phyloP scores from a whole-genome alignment of 64 coral and sea anemone genomes.

The Dendronephthya gigantea region DNA sequence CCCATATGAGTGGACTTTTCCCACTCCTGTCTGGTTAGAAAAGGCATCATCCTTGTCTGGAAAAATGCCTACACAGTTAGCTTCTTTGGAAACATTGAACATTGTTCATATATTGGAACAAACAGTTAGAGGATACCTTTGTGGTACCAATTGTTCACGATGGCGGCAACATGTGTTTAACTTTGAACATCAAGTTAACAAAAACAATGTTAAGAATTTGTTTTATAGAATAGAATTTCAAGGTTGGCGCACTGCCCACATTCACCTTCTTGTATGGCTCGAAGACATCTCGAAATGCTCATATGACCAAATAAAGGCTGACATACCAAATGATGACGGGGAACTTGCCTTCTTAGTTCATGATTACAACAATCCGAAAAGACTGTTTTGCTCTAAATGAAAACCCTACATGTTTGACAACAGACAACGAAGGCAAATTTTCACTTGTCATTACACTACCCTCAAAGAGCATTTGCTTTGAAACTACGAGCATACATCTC shows the following conservation, averaged over 20 bases:
- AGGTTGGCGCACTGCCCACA: constrained; percentile 37
- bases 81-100: neutral
- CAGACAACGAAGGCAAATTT: neutral
- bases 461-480: neutral
- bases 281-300: neutral
- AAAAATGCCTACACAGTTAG: neutral
- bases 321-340: constrained; percentile 2
- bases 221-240: constrained; percentile 42
- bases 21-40: constrained; percentile 22
- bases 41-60: neutral
- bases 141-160: neutral
- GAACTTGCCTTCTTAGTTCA: constrained; percentile 11
- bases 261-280: constrained; percentile 53
- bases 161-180: constrained; percentile 30
- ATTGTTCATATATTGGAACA: constrained; percentile 45
- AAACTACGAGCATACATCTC: constrained; percentile 31
- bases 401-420: neutral
- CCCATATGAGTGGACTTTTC: constrained; percentile 47
- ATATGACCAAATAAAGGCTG: neutral
- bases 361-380: constrained; percentile 24
- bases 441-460: neutral
- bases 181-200: neutral
- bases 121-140: constrained; percentile 10
- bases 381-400: neutral
- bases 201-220: neutral